Base-by-base conservation (phyloP, 2,797 vertebrate species). In the Tapirus indicus region DNA sequence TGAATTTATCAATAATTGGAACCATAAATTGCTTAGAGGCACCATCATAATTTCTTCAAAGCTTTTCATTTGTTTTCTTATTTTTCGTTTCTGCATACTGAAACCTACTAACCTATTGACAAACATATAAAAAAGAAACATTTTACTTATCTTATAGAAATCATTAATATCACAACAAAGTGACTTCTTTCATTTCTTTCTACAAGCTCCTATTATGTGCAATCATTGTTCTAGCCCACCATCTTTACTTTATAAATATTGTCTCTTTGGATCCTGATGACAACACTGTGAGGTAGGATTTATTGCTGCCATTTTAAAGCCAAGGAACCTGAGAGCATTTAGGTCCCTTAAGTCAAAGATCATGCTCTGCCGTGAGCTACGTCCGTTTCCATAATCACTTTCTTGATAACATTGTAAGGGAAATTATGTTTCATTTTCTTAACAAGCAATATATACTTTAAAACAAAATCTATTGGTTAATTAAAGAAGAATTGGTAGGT, bases 81-180 rank as follows among this genome's bases (percentile, higher is more conserved):
- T 38, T 78, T 93, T 3, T 58, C 80, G 23, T 41, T 21, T 72
- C 52, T 94, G 66, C 1, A 7, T 88, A 20, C 82, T 68, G 25
- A 96, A 75, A 75, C 5, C 8, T 75, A 52, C 17, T 44, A 49
- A 72, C 11, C 38, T 38, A 38, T 38, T 38, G 38, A 38, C 4
- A 38, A 38, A 38, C 38, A 38, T 38, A 35, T 75, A 27, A 32
- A 52, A 62, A 66, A 64, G 9, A 84, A 41, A 44, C 41, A 21
- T 38, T 80, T 93, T 74, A 72, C 32, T 64, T 75, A 62, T 56
- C n/a, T 88, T 90, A 54, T 52, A 60, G 93, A 90, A 79, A 41
- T 68, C 41, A 54, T 52, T 54, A 20, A 44, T 74, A 85, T 20
- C 68, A 44, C 9, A 88, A 78, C 35, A 68, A 41, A 83, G 66